Evolutionary conservation across 2,113 vertebrate genomes (phyloP).

Genomic region (Addax nasomaculatus): DNA sequence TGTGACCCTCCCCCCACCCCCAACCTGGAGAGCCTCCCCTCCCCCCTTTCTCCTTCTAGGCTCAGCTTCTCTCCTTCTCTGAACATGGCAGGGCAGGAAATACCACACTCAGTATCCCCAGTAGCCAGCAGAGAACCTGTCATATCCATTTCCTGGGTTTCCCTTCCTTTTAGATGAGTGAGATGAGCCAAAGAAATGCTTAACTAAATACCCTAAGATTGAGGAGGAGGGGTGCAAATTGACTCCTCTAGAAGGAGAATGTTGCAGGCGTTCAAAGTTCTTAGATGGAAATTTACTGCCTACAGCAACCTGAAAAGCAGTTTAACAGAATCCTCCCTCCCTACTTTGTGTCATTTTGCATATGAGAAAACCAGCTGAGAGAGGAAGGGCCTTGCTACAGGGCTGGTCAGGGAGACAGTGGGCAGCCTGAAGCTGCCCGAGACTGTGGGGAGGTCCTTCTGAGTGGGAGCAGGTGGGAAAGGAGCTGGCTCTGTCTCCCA

Average conservation of each 20-base stretch:
- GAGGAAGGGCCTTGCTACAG: neutral
- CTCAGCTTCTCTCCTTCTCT: neutral
- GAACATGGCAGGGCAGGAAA: neutral
- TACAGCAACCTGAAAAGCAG: neutral
- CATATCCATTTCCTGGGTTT: neutral
- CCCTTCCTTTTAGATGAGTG: neutral
- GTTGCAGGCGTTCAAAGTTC: neutral
- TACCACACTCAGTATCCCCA: neutral
- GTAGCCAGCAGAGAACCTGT: neutral
- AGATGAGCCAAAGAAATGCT: neutral
- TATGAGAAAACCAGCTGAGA: neutral
- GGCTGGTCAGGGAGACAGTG: neutral
- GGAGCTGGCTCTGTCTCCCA: neutral
- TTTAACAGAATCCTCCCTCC: neutral
- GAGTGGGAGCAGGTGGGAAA: neutral
- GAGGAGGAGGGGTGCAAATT: neutral
- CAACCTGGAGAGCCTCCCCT: neutral
- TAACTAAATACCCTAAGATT: neutral
- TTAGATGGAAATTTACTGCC: neutral
- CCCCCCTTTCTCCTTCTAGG: neutral
- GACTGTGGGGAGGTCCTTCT: no score
- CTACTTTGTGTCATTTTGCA: neutral
- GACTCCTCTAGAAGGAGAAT: neutral
- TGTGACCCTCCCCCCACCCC: neutral
- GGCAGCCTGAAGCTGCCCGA: neutral